A percentile compares a stretch with the other conserved stretches of the same genome.
Conservation (phyloP, 2,888 invertebrate genomes). For the Caenorhabditis drosophilae region DNA sequence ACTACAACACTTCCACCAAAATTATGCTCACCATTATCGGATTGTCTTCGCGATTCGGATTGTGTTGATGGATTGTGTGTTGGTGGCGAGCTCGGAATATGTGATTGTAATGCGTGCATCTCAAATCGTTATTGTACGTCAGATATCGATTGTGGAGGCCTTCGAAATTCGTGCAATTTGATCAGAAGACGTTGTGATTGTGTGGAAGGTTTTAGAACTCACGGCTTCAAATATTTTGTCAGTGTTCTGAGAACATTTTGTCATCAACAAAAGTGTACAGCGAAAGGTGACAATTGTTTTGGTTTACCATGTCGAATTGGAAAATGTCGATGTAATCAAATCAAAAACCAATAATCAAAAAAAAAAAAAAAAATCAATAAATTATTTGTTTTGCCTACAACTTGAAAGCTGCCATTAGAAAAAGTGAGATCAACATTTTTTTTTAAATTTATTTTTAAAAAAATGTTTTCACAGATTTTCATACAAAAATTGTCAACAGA, state of each 20-base stretch:
- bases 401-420: not conserved
- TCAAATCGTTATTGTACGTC: slow-evolving; percentile 12
- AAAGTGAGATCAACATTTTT: not conserved
- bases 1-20: not conserved
- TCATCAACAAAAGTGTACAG: slow-evolving; percentile 23
- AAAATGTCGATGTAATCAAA: slow-evolving; percentile 15
- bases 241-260: slow-evolving; percentile 30
- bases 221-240: slow-evolving; percentile 28
- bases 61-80: slow-evolving; percentile 30
- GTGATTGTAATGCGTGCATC: slow-evolving; percentile 34
- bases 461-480: no score
- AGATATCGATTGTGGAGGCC: slow-evolving; percentile 34
- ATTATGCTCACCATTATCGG: slow-evolving; percentile 7
- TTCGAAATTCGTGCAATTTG: slow-evolving; percentile 16
- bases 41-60: slow-evolving; percentile 23
- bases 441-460: slow-evolving; percentile 16
- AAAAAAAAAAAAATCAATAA: not conserved
- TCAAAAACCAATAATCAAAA: not conserved
- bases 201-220: slow-evolving; percentile 28
- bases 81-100: slow-evolving; percentile 24
- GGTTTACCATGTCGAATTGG: slow-evolving; percentile 29
- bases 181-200: slow-evolving; percentile 22
- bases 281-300: slow-evolving; percentile 21
- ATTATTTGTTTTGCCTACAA: not conserved
- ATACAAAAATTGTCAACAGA: no score